Evolutionary conservation across 2,113 vertebrate species (phyloP).

Genomic region (Datnioides undecimradiatus): DNA sequence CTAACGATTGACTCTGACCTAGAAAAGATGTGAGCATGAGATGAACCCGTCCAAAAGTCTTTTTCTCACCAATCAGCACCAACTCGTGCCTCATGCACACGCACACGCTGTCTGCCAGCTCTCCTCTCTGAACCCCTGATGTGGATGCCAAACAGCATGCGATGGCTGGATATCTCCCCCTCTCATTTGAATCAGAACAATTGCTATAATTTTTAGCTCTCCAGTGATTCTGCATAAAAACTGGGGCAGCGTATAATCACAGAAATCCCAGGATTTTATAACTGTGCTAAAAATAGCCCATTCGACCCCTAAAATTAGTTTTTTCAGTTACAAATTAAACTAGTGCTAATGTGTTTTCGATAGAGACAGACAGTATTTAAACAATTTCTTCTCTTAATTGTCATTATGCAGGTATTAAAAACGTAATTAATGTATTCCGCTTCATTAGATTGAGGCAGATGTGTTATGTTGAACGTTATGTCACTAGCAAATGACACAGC

Average conservation of each 20-base stretch:
- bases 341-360: constrained; percentile 21
- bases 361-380: neutral
- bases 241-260: constrained; percentile 45
- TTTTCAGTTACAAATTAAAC: neutral
- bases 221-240: constrained; percentile 62
- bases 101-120: constrained; percentile 24
- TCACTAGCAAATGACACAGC: neutral
- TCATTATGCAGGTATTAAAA: neutral
- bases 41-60: constrained; percentile 34
- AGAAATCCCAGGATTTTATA: constrained; percentile 33
- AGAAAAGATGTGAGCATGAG: constrained; percentile 40
- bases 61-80: constrained; percentile 28
- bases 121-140: constrained; percentile 24
- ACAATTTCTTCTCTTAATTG: neutral
- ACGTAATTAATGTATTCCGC: neutral
- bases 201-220: constrained; percentile 46
- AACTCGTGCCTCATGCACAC: constrained; percentile 8
- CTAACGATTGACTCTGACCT: constrained; percentile 35
- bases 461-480: neutral
- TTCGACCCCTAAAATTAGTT: neutral
- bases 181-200: constrained; percentile 65
- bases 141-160: constrained; percentile 44
- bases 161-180: constrained; percentile 37
- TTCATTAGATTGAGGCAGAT: neutral
- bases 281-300: constrained; percentile 40